Percentiles rank a stretch among this genome's conserved stretches.
These are phyloP conservation scores for Urechis unicinctus DNA, from an alignment of 2,888 invertebrate genomes.

Conservation along the genomic window DNA sequence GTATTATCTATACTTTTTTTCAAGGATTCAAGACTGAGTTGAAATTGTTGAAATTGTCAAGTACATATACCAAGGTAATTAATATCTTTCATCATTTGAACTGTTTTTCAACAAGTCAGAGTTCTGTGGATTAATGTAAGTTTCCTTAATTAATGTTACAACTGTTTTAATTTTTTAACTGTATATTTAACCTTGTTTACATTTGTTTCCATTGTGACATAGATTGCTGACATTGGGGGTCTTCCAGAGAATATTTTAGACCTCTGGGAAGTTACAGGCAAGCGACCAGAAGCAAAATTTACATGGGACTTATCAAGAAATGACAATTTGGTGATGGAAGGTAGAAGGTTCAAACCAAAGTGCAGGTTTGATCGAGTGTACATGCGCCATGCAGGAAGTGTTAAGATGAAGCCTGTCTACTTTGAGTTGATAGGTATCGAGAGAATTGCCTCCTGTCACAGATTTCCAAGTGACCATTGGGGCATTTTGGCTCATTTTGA, in stretches of 20 bases:
- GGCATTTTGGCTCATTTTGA: slow-evolving; percentile 50
- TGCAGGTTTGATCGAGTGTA: slow-evolving; percentile 58
- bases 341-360: slow-evolving; percentile 46
- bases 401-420: slow-evolving; percentile 46
- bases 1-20: too few relatives aligned
- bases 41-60: too few relatives aligned
- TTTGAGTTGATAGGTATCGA: slow-evolving; percentile 57
- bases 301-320: slow-evolving; percentile 60
- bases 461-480: slow-evolving; percentile 59
- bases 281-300: slow-evolving; percentile 53
- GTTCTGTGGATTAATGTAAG: background rate
- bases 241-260: slow-evolving; percentile 43
- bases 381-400: slow-evolving; percentile 31
- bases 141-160: background rate
- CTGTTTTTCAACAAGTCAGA: background rate
- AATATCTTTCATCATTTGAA: too few relatives aligned
- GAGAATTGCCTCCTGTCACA: slow-evolving; percentile 51
- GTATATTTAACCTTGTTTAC: too few relatives aligned
- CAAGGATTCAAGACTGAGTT: too few relatives aligned
- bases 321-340: slow-evolving; percentile 52
- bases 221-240: slow-evolving; percentile 5
- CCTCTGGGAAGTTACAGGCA: slow-evolving; percentile 57
- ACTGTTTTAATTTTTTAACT: too few relatives aligned
- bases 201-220: background rate
- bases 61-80: too few relatives aligned